Base-by-base conservation (phyloP, 2,113 vertebrate genomes). In the Neotragus moschatus region DNA sequence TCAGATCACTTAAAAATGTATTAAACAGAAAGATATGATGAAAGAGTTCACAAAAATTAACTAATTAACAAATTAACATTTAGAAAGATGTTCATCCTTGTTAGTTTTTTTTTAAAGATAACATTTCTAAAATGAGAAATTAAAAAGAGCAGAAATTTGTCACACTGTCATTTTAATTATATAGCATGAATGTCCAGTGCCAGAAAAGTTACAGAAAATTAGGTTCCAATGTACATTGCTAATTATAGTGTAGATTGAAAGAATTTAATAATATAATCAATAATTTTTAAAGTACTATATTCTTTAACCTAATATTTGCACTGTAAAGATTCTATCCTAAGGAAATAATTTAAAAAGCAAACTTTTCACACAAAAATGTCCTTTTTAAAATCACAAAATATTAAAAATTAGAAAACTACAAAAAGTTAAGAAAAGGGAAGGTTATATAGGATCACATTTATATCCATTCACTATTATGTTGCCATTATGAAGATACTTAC, bases 371-470 rank as follows among this genome's bases (percentile, higher is more conserved):
- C 33, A 95, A 96, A 80, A 33, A 79, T 56, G 6, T 49, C 39
- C 49, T 47, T 73, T 93, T 84, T 80, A 51, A 75, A 84, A 49
- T 0, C 47, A 23, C 9, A 80, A 91, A 86, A 28, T 55, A 11
- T 87, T 81, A 88, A 92, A 96, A 84, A 66, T 60, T n/a, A 51
- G 12, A 70, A 90, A 94, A 55, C 13, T 96, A 81, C 5, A 82
- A 90, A 95, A 84, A 88, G 30, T 17, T 53, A 49, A 56, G 4
- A 92, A 94, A 75, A 88, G 5, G 9, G 7, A 84, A 6, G 30
- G 75, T 56, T 91, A 79, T 39, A 89, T 55, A 92, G 66, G 80
- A 97, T 90, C 89, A 58, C 10, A 87, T 89, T 89, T 85, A 91
- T 53, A 92, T 56, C 30, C 26, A 95, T 28, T 88, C 36, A 79